phyloP scores from a whole-genome alignment of 1,140 invertebrate species.

The Portunus trituberculatus region DNA sequence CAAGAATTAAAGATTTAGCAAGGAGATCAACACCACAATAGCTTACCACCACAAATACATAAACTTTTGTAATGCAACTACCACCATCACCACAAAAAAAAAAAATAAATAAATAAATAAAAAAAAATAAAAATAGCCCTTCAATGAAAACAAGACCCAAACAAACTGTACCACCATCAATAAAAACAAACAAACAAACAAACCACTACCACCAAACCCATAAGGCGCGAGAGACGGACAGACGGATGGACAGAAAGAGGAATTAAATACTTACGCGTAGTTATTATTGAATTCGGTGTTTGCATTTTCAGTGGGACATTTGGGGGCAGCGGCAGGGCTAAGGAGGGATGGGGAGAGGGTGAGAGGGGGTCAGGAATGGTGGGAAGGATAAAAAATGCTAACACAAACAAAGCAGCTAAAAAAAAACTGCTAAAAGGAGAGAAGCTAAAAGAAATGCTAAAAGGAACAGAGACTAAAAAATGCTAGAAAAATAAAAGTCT shows the following conservation, averaged over 20 bases:
- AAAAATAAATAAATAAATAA: too few relatives aligned
- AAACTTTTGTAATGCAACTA: not conserved
- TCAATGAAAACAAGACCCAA: too few relatives aligned
- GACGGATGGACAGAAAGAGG: conserved; percentile 30
- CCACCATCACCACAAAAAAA: not conserved
- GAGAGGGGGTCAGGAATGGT: not conserved
- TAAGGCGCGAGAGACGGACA: not conserved
- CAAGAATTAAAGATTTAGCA: too few relatives aligned
- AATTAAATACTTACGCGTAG: conserved; percentile 78
- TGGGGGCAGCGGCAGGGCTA: conserved; percentile 79
- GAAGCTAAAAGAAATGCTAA: too few relatives aligned
- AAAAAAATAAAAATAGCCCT: too few relatives aligned
- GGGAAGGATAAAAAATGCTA: not conserved
- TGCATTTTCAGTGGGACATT: conserved; percentile 78
- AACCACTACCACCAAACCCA: conserved; percentile 42
- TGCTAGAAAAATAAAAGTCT: too few relatives aligned
- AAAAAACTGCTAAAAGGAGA: not conserved
- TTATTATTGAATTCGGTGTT: conserved; percentile 79
- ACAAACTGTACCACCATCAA: not conserved
- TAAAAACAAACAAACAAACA: not conserved
- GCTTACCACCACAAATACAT: too few relatives aligned
- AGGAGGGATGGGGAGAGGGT: conserved; percentile 44
- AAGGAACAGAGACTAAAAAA: not conserved
- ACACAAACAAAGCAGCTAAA: not conserved
- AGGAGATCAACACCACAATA: too few relatives aligned